Evolutionary conservation across 2,113 vertebrate species (phyloP).

Genomic region (Chlorodrepanis virens): DNA sequence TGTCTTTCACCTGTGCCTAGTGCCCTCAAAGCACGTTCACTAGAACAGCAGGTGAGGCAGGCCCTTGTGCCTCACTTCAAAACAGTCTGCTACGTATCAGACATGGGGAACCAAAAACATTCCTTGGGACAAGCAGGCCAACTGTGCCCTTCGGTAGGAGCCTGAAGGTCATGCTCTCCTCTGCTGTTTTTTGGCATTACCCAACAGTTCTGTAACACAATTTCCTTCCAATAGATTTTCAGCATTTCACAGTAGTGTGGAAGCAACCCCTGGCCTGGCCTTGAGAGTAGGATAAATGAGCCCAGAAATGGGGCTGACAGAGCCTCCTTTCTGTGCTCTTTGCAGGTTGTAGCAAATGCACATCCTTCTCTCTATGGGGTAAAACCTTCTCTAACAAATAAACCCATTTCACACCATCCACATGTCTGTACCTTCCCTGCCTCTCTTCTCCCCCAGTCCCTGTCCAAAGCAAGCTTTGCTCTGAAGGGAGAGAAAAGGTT

Average conservation of each 20-base stretch:
- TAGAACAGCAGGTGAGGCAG: background rate
- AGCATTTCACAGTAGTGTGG: background rate
- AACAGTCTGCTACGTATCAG: background rate
- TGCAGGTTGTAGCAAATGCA: background rate
- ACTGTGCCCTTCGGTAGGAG: constrained; percentile 70
- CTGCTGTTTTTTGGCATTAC: constrained; percentile 40
- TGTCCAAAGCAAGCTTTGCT: background rate
- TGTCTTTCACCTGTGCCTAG: background rate
- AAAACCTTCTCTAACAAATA: background rate
- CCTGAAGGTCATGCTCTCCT: constrained; percentile 76
- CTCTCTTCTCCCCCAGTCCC: background rate
- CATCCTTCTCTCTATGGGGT: background rate
- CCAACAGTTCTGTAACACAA: background rate
- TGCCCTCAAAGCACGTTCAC: background rate
- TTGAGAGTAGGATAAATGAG: background rate
- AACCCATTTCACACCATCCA: background rate
- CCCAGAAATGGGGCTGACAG: background rate
- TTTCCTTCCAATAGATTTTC: constrained; percentile 26
- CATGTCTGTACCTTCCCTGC: background rate
- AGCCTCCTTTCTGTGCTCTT: background rate
- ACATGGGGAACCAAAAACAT: background rate
- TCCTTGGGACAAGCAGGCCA: constrained; percentile 12
- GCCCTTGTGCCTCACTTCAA: background rate
- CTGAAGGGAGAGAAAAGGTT: constrained; percentile 68
- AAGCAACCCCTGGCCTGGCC: background rate